Conservation (phyloP, 1,140 invertebrate species). For the Lepidurus apus region DNA sequence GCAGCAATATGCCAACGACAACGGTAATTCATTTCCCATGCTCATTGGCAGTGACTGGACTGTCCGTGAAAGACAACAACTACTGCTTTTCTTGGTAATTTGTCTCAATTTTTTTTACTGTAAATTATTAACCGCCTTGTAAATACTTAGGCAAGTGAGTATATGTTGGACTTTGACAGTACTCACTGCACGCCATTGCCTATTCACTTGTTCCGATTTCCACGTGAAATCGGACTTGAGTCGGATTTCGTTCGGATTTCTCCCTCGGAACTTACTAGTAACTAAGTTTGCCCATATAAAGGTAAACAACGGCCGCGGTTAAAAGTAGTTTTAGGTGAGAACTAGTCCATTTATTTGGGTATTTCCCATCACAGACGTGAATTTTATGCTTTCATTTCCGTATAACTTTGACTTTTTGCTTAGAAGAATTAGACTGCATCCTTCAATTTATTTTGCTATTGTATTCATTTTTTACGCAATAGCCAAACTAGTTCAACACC, state of each 20-base stretch:
- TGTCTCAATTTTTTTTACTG: conserved; percentile 24
- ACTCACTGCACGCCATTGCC: conserved; percentile 80
- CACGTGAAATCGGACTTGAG: conserved; percentile 47
- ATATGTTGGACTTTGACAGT: conserved; percentile 78
- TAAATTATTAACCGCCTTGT: conserved; percentile 36
- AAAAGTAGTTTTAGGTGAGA: neutral
- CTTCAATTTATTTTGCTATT: conserved; percentile 5
- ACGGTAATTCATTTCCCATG: conserved; percentile 55
- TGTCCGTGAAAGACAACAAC: conserved; percentile 49
- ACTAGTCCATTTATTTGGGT: neutral
- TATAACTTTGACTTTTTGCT: conserved; percentile 1
- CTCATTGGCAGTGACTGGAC: conserved; percentile 54
- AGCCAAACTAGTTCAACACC: neutral
- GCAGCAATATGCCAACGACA: conserved; percentile 47
- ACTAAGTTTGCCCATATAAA: neutral
- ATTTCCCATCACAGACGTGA: neutral
- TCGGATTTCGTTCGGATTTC: conserved; percentile 38
- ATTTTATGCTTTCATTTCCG: neutral
- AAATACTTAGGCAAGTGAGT: conserved; percentile 59
- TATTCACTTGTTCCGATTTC: conserved; percentile 58
- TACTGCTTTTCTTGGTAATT: conserved; percentile 56
- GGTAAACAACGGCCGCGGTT: neutral
- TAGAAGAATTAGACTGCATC: conserved; percentile 2
- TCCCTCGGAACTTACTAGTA: conserved; percentile 9
- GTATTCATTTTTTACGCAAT: conserved; percentile 15